phyloP scores from a whole-genome alignment of 2,888 invertebrate genomes.

The Metalampra italica region DNA sequence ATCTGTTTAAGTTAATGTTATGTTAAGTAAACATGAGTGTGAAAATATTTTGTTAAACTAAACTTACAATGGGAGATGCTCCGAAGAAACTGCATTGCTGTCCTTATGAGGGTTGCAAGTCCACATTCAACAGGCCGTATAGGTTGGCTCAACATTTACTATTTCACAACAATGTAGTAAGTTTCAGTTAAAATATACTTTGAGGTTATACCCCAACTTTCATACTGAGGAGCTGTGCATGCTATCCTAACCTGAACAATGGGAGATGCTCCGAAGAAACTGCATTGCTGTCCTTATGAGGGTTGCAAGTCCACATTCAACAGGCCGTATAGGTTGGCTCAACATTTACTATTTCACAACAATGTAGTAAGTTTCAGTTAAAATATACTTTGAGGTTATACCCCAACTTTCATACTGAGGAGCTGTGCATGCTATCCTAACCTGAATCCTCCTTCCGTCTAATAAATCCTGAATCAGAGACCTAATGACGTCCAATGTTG shows the following conservation, averaged over 20 bases:
- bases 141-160: slow-evolving; percentile 76
- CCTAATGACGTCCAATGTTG: too few species aligned
- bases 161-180: slow-evolving; percentile 78
- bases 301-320: slow-evolving; percentile 71
- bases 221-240: neutral
- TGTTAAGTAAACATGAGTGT: too few species aligned
- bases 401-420: too few species aligned
- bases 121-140: slow-evolving; percentile 71
- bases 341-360: slow-evolving; percentile 76
- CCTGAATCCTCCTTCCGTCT: too few species aligned
- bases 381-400: neutral
- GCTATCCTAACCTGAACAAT: neutral
- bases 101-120: slow-evolving; percentile 59
- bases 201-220: neutral
- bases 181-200: slow-evolving; percentile 17
- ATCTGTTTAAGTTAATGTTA: too few species aligned
- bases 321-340: slow-evolving; percentile 73
- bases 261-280: slow-evolving; percentile 23
- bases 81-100: slow-evolving; percentile 55
- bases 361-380: slow-evolving; percentile 71
- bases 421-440: too few species aligned
- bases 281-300: slow-evolving; percentile 56
- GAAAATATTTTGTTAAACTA: too few species aligned
- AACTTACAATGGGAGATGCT: neutral
- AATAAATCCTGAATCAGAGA: too few species aligned